Base-by-base conservation (phyloP, 2,888 invertebrate genomes). In the Leptura quadrifasciata region DNA sequence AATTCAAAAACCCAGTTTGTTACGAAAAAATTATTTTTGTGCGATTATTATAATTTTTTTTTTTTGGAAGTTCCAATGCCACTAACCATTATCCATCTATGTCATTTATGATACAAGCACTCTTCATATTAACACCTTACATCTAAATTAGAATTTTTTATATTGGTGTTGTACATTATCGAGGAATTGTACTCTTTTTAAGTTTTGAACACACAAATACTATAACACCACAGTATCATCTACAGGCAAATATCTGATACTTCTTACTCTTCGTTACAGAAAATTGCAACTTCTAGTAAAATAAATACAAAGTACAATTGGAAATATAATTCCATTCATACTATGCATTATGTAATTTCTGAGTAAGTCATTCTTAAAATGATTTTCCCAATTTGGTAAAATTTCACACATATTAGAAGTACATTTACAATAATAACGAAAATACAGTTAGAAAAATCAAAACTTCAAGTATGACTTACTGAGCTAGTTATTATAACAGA, bases 241-340 rank as follows among this genome's bases (percentile, higher is more conserved):
- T 31, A 58, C 17, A 69, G 21, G 18, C 39, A 35, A 58, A 58
- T 39, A 58, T 58, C 71, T 71, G 71, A 71, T 71, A 71, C 57
- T 71, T 71, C 71, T 52, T 69, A 58, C 69, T 69, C 63, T 39
- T 47, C n/a, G 24, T 71, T 52, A 71, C 24, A 70, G 39, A 70
- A 58, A 69, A 69, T 57, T 35, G 55, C 39, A 52, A 71, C 61
- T 52, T 54, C 65, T 52, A 10, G 35, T 71, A 61, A 60, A 71
- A 71, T 60, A 61, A 35, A 27, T 24, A 71, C 71, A 71, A 61
- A 17, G 27, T 61, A 71, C 17, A 52, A 24, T 18, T 71, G 69
- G 20, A 39, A 31, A 27, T n/a, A 54, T 3, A n/a, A 9, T 52
- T 39, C 31, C 71, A 71, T 24, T 10, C 52, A 52, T 52, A 71